Conservation (phyloP, 1,140 invertebrate species). For the Meloidogyne floridensis region DNA sequence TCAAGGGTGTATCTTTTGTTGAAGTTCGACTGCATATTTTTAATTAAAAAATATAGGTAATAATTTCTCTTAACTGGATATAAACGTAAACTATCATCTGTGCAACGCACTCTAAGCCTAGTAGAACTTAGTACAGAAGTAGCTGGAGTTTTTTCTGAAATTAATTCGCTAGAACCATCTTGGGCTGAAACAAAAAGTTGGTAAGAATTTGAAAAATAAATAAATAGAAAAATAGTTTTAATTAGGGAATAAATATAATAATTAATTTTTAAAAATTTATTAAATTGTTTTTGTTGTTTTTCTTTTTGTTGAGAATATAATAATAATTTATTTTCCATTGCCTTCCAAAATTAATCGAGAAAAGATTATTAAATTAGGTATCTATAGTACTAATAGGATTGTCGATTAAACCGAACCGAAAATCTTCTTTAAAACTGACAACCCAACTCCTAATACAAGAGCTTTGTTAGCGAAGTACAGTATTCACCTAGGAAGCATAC, state of each 20-base stretch:
- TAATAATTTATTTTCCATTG: constrained; percentile 18
- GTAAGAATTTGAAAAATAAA: neutral
- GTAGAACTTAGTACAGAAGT: constrained; percentile 7
- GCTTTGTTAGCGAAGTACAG: too few species aligned
- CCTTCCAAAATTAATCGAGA: neutral
- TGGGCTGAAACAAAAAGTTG: constrained; percentile 27
- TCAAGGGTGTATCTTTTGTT: too few species aligned
- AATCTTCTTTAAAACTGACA: too few species aligned
- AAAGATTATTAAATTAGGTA: neutral
- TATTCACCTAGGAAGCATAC: too few species aligned
- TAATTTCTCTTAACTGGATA: constrained; percentile 6
- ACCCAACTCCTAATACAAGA: too few species aligned
- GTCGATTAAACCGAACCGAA: too few species aligned
- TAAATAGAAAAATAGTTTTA: neutral
- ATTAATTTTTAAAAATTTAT: neutral
- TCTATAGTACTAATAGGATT: neutral
- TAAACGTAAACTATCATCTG: constrained; percentile 47
- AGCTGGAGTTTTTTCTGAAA: constrained; percentile 27
- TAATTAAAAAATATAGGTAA: neutral
- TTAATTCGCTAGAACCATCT: constrained; percentile 48
- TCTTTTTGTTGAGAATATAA: neutral
- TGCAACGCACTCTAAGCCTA: constrained; percentile 45
- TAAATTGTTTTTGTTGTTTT: neutral
- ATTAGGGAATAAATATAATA: neutral
- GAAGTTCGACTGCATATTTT: too few species aligned